These are phyloP conservation scores for Bucorvus abyssinicus DNA, from an alignment of 2,797 vertebrate species.

Conservation along the genomic window DNA sequence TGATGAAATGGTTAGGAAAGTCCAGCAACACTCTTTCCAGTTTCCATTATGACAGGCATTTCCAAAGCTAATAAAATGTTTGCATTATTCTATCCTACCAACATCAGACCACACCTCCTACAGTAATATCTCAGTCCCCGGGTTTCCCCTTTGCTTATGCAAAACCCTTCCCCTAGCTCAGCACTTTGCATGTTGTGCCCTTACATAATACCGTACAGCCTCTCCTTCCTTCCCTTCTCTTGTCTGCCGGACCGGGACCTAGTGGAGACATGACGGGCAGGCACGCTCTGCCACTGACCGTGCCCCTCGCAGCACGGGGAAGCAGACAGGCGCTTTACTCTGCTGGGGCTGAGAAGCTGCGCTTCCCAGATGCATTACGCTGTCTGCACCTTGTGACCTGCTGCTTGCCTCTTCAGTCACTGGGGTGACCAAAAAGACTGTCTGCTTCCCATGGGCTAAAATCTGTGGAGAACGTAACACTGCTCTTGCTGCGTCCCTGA, in stretches of 20 bases:
- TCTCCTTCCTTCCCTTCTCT: background rate
- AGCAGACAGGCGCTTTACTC: background rate
- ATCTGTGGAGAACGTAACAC: background rate
- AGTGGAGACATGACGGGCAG: rapidly evolving
- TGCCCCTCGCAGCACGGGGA: rapidly evolving
- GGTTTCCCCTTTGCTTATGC: background rate
- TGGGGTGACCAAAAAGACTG: background rate
- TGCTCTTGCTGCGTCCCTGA: background rate
- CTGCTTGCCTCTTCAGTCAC: background rate
- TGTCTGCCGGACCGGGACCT: background rate
- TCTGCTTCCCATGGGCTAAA: background rate
- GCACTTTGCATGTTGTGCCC: background rate
- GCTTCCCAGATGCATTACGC: background rate
- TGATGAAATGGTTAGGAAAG: background rate
- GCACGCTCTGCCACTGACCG: background rate
- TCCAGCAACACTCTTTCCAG: background rate
- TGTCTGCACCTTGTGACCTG: background rate
- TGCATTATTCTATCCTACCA: background rate
- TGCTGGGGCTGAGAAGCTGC: background rate
- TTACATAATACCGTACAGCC: no score
- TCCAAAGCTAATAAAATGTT: background rate
- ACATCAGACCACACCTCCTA: background rate
- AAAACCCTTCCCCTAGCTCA: background rate
- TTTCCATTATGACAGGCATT: background rate
- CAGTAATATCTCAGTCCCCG: background rate